Base-by-base conservation (phyloP, 2,113 vertebrate species). In the Tretioscincus oriximinensis region DNA sequence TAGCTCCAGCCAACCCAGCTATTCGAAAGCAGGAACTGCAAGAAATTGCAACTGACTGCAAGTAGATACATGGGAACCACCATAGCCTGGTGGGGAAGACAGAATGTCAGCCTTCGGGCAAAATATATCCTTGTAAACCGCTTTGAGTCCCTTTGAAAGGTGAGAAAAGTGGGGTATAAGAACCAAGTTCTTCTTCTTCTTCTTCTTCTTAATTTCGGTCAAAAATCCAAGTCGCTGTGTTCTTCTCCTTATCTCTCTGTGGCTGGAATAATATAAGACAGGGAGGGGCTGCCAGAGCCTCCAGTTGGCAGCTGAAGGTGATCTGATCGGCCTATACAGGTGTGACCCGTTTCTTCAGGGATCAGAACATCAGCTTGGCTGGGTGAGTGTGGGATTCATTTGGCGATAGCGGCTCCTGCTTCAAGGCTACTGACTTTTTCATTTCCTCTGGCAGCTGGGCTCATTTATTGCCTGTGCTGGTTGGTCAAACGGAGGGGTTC, bases 371-470 rank as follows among this genome's bases (percentile, higher is more conserved):
- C 41, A 81, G 79, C 78, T 81, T 81, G 79, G 35, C 76, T 87
- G n/a, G 76, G 70, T 24, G 60, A 80, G 83, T 9, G 70, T 24
- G 60, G 81, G 82, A 75, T 64, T n/a, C 64, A 66, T 28, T 28
- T 22, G 0, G 35, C 0, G 73, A 84, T 78, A 78, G 83, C 45
- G 69, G 81, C 77, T 79, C 65, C 66, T 82, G 84, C 81, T 88
- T 82, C 71, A 74, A 71, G 65, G 81, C 91, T 91, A 87, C 91
- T 86, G 0, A 77, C 78, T 81, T 76, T 88, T 91, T 92, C 82
- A 92, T 93, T 93, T 93, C 90, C 92, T 89, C 61, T 41, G 61
- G 11, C 18, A 63, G 74, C 47, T 1, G 2, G 24, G n/a, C 35
- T 1, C 14, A 22, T 26, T 29, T 28, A 16, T 67, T n/a, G 21